These are phyloP conservation scores for Diorhabda carinulata DNA, from an alignment of 1,140 invertebrate genomes.

Conservation along the genomic window DNA sequence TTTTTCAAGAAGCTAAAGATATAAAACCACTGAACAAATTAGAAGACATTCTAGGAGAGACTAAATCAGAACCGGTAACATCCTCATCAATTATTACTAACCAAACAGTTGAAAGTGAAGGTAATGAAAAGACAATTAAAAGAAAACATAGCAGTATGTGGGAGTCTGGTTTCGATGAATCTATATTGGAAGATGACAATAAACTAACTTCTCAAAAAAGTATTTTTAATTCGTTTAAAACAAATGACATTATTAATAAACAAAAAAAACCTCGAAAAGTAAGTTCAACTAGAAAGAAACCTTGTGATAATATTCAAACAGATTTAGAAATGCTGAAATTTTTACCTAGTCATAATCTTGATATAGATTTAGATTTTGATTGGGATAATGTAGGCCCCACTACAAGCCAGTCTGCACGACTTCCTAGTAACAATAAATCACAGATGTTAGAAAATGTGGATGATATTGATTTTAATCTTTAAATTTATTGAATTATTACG, in stretches of 20 bases:
- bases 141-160: slow-evolving; percentile 3
- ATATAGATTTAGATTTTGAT: slow-evolving; percentile 20
- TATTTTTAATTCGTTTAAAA: too few relatives aligned
- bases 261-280: neutral
- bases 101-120: neutral
- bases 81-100: too few relatives aligned
- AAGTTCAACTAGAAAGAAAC: neutral
- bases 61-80: too few relatives aligned
- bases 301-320: neutral
- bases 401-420: too few relatives aligned
- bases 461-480: neutral
- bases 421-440: too few relatives aligned
- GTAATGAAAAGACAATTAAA: neutral
- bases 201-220: too few relatives aligned
- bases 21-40: too few relatives aligned
- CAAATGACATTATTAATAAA: too few relatives aligned
- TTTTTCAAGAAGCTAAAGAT: too few relatives aligned
- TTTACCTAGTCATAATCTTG: slow-evolving; percentile 33
- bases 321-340: slow-evolving; percentile 24
- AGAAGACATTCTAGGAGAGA: too few relatives aligned
- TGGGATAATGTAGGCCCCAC: slow-evolving; percentile 3
- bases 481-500: too few relatives aligned
- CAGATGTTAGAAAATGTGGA: neutral
- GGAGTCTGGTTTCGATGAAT: slow-evolving; percentile 5
- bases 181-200: neutral